Conservation (phyloP, 2,888 invertebrate species). For the Altica lythri region DNA sequence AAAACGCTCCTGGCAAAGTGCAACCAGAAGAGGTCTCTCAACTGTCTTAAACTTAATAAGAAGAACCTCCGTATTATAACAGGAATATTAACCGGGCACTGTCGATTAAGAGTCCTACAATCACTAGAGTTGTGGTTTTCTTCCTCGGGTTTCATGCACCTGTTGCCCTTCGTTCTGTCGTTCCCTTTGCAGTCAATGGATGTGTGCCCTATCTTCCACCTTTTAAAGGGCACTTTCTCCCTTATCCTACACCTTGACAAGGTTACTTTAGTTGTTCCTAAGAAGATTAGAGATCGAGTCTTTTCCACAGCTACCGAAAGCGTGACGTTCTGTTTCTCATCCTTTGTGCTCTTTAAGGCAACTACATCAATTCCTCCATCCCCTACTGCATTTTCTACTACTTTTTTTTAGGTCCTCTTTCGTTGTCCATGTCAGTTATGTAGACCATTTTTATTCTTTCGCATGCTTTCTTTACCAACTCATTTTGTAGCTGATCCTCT, state of each 20-base stretch:
- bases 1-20: too few species aligned
- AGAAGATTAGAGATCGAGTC: neutral
- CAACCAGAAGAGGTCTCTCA: too few species aligned
- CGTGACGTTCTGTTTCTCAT: too few species aligned
- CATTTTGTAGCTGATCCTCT: too few species aligned
- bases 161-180: conserved; percentile 2
- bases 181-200: neutral
- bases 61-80: too few species aligned
- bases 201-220: conserved; percentile 1
- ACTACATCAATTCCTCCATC: neutral
- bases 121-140: conserved; percentile 1
- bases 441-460: too few species aligned
- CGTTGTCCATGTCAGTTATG: neutral
- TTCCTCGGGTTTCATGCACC: neutral
- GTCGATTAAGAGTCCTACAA: too few species aligned
- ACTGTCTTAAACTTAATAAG: too few species aligned
- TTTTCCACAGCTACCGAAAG: neutral
- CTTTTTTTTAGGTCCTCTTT: neutral
- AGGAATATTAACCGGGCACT: too few species aligned
- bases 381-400: neutral
- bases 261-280: neutral
- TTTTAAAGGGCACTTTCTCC: neutral
- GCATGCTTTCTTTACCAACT: too few species aligned
- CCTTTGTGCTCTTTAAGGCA: neutral
- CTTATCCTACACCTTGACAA: conserved; percentile 1